Base-by-base conservation (phyloP, 2,797 vertebrate species). In the Orientallactaga sibirica region DNA sequence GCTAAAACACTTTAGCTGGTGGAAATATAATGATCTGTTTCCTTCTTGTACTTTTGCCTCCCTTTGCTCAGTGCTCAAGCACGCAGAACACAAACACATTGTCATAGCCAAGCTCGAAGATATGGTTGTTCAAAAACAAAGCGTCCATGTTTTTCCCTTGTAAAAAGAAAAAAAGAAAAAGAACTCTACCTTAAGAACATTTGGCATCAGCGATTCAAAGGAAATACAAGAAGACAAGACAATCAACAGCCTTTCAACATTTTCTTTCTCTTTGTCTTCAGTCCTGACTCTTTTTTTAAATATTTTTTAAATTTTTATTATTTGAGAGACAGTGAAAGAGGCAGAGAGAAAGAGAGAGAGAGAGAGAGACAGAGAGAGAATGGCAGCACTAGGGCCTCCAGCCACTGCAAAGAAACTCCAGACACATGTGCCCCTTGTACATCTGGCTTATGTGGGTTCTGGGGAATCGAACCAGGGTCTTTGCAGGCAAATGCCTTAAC, bases 1-100 rank as follows among this genome's bases (percentile, higher is more conserved):
- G 84, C 58, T 55, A 91, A 85, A 37, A 61, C 73, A 77, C 58
- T 84, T 92, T 52, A 86, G 29, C 25, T 68, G 68, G 88, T 95
- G 82, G 81, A 76, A 93, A 88, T 66, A 33, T 68, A 71, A 62
- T 73, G 41, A 24, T 27, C 75, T 73, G 3, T 77, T 90, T 67
- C 37, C 15, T 71, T 86, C 75, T 83, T 77, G 12, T 24, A 3
- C 64, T 83, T 95, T 91, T 79, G 41, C 74, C 37, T 76, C 29
- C 7, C 15, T 71, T 29, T 37, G 16, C 58, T 41, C 88, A 83
- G 24, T 27, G 61, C 29, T 92, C 48, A 74, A 81, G 55, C 24
- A 62, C 64, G 11, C 15, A 64, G 29, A 74, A 76, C 25, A 94
- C 25, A 61, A 85, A 64, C 2, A 37, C 62, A 80, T 83, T 93